These are phyloP conservation scores for Motacilla tschutschensis DNA, from an alignment of 2,113 vertebrate genomes.

Conservation along the genomic window DNA sequence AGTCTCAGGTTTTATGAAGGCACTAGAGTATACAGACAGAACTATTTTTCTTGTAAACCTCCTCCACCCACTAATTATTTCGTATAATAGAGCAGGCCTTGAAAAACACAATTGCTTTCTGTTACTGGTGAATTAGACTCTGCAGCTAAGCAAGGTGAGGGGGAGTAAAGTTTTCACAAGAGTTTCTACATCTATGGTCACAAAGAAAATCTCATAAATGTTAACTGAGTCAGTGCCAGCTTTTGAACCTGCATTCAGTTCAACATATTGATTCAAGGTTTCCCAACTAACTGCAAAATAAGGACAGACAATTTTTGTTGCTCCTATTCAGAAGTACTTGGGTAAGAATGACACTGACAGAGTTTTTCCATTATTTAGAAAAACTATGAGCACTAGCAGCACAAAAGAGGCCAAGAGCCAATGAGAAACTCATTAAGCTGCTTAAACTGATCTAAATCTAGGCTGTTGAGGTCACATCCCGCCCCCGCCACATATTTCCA, in stretches of 20 bases:
- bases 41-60: slow-evolving; percentile 25
- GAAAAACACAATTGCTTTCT: slow-evolving; percentile 49
- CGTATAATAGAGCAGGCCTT: slow-evolving; percentile 5
- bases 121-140: slow-evolving; percentile 19
- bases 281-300: neutral
- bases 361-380: slow-evolving; percentile 54
- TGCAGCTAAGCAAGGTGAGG: slow-evolving; percentile 1
- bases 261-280: neutral
- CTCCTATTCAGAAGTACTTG: neutral
- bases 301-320: neutral
- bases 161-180: slow-evolving; percentile 51
- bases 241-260: neutral
- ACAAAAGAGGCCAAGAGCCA: slow-evolving; percentile 64
- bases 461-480: slow-evolving; percentile 61
- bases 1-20: neutral
- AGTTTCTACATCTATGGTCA: slow-evolving; percentile 35
- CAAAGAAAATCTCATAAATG: slow-evolving; percentile 53
- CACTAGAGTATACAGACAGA: neutral
- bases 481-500: slow-evolving; percentile 40
- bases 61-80: slow-evolving; percentile 36
- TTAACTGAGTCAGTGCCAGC: neutral
- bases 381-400: slow-evolving; percentile 13
- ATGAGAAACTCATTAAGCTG: slow-evolving; percentile 67
- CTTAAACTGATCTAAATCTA: slow-evolving; percentile 67
- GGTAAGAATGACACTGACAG: neutral